Evolutionary conservation across 2,113 vertebrate species (phyloP).

Genomic region (Phaethornis superciliosus): DNA sequence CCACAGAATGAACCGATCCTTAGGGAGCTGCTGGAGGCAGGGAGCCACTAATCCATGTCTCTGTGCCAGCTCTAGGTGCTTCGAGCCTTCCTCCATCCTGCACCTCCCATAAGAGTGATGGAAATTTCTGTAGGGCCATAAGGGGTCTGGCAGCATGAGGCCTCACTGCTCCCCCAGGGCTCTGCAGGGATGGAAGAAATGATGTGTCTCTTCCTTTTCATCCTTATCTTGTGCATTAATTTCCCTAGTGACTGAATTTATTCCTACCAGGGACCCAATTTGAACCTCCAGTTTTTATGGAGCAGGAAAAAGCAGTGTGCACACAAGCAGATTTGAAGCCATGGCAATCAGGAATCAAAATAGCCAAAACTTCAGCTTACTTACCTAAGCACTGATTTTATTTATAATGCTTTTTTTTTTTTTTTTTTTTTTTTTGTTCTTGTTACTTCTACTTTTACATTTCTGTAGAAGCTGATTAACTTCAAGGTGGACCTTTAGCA

Average conservation of each 20-base stretch:
- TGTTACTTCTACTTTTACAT: neutral
- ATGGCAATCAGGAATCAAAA: neutral
- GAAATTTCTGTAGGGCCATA: neutral
- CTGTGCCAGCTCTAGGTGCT: accelerated
- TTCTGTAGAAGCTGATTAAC: neutral
- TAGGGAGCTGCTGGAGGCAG: neutral
- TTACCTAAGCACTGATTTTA: neutral
- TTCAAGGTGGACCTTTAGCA: neutral
- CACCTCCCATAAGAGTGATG: neutral
- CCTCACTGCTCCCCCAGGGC: neutral
- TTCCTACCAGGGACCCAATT: neutral
- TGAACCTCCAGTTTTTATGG: neutral
- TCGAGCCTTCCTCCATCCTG: accelerated
- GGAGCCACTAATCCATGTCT: neutral
- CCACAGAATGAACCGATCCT: neutral
- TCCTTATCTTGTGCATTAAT: neutral
- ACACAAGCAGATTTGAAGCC: neutral
- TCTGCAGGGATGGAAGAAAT: neutral
- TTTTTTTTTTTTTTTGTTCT: neutral
- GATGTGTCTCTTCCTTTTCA: neutral
- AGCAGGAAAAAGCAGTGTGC: neutral
- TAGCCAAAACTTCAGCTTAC: neutral
- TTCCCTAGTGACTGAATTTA: neutral
- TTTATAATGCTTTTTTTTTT: neutral
- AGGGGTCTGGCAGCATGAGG: neutral